Conservation (phyloP, 1,140 invertebrate genomes). For the Centruroides vittatus region DNA sequence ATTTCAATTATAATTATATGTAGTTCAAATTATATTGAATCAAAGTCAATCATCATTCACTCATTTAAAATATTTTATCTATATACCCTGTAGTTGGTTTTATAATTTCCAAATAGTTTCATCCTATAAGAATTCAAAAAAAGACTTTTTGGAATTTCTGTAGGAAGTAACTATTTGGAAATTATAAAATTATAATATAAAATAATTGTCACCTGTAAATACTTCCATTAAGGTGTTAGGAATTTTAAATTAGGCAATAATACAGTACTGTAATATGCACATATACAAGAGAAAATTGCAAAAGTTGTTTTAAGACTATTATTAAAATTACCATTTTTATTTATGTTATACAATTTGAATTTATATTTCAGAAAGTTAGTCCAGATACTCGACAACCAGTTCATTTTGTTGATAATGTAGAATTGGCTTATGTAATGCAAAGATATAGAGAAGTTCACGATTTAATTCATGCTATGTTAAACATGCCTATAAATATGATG, state of each 20-base stretch:
- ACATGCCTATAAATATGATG: constrained; percentile 92
- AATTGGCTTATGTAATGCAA: constrained; percentile 92
- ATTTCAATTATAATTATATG: too few relatives aligned
- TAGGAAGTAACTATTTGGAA: too few relatives aligned
- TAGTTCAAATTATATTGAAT: too few relatives aligned
- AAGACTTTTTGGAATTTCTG: too few relatives aligned
- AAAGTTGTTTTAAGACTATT: too few relatives aligned
- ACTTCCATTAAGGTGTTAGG: too few relatives aligned
- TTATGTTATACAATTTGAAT: constrained; percentile 11
- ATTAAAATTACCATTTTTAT: constrained; percentile 3
- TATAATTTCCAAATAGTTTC: neutral
- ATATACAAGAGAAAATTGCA: too few relatives aligned
- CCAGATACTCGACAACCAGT: constrained; percentile 79
- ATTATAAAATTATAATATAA: too few relatives aligned
- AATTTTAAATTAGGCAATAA: too few relatives aligned
- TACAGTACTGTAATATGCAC: too few relatives aligned
- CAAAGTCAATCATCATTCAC: neutral
- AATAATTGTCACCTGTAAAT: too few relatives aligned
- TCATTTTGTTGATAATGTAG: constrained; percentile 76
- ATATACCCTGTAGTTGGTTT: neutral
- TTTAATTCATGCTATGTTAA: constrained; percentile 73
- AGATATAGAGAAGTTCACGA: constrained; percentile 94
- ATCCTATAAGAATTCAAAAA: too few relatives aligned
- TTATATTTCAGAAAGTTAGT: constrained; percentile 56
- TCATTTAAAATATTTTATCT: neutral